Evolutionary conservation across 2,113 vertebrate species (phyloP), one percentile per base, ranked within the genome.

Genomic region (Oreocharis arfaki): DNA sequence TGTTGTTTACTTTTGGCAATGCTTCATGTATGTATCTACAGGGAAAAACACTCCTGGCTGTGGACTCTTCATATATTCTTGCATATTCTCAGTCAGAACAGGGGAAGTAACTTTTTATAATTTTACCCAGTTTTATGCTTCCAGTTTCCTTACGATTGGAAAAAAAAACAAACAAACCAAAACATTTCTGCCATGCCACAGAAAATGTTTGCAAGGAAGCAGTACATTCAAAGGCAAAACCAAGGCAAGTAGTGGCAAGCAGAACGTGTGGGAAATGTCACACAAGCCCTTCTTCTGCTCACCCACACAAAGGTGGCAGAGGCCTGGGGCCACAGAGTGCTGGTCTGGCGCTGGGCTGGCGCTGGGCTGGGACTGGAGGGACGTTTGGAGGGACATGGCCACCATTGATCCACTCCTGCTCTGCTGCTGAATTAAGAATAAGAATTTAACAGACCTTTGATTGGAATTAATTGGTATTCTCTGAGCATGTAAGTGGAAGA

Each of bases 381-480:
- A 39, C 2, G 1, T 28, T 49, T 4, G 5, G 13, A 28, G 46
- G 22, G 26, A 46, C 3, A 0, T 0, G 1, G 24, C 18, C 63
- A 39, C 21, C 17, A 5, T 5, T 28, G 60, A 5, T 52, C 7
- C 22, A 10, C 11, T 44, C 32, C 8, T 3, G 13, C 35, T 60
- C n/a, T 19, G 3, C 26, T 61, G 11, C 32, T 47, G 30, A 42
- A 59, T 47, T 55, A 53, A 41, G 6, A 20, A 19, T 20, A 60
- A 33, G 20, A 59, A 65, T 84, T 84, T 74, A 44, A 70, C 30
- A 53, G 42, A 4, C 7, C 52, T 68, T 32, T 53, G 9, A 6
- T 11, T 39, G 8, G 42, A 74, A 57, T 59, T 49, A 41, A 13
- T 28, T 35, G 13, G 4, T 16, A 4, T 52, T 13, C 26, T 87